Percentiles rank a stretch among this genome's conserved stretches.
Conservation (phyloP, 2,797 vertebrate species). For the Oophaga sylvatica region DNA sequence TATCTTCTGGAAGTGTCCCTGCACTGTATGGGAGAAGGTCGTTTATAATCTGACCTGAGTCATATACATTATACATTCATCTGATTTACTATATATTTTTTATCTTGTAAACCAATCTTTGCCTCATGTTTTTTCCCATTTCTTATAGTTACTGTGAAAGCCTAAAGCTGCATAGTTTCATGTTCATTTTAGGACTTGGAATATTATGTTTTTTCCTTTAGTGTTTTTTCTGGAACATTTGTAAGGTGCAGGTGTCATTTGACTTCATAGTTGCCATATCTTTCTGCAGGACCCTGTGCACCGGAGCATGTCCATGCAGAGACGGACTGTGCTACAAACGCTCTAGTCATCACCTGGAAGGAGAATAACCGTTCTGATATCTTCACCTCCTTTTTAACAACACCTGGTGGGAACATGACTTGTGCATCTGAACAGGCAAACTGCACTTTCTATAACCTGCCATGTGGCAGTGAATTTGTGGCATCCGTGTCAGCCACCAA, state of each 20-base stretch:
- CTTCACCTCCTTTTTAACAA: slow-evolving; percentile 20
- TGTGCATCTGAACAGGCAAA: slow-evolving; percentile 17
- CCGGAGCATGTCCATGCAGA: slow-evolving; percentile 23
- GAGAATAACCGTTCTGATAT: background rate
- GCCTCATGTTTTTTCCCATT: too few species aligned
- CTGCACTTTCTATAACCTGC: slow-evolving; percentile 37
- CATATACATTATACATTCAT: background rate
- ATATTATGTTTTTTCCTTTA: background rate
- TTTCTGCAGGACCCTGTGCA: slow-evolving; percentile 43
- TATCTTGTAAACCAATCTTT: too few species aligned
- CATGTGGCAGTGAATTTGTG: slow-evolving; percentile 38
- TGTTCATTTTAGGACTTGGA: background rate
- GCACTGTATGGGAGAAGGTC: background rate
- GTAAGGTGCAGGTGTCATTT: background rate
- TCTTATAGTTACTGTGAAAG: background rate
- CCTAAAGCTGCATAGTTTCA: background rate
- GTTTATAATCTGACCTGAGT: background rate
- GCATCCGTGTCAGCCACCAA: slow-evolving; percentile 24
- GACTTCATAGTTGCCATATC: background rate
- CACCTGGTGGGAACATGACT: background rate
- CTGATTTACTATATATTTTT: background rate
- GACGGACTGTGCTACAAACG: slow-evolving; percentile 27
- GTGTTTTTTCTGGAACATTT: background rate
- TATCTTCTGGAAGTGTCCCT: background rate
- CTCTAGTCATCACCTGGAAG: slow-evolving; percentile 36